Evolutionary conservation across 2,113 vertebrate species (phyloP).

Genomic region (Campylomormyrus tamandua): DNA sequence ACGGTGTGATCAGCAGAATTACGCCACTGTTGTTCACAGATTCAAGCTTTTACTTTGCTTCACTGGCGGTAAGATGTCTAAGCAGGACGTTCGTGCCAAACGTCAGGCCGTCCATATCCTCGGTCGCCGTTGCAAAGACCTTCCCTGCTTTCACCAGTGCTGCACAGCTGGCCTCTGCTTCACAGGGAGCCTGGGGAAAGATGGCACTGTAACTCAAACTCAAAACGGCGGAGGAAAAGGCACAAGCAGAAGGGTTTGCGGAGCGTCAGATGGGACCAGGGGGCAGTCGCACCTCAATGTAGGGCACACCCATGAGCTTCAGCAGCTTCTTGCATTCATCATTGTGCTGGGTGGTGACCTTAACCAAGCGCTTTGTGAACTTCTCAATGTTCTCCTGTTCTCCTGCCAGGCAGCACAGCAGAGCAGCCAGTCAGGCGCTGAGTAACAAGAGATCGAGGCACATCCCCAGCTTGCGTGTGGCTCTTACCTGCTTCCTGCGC

Average conservation of each 20-base stretch:
- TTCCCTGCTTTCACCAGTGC: conserved; percentile 79
- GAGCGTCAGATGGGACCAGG: not conserved
- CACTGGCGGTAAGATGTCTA: conserved; percentile 87
- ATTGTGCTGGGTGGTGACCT: conserved; percentile 87
- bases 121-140: conserved; percentile 84
- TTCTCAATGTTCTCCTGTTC: conserved; percentile 82
- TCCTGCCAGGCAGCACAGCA: conserved; percentile 37
- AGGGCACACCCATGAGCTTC: conserved; percentile 85
- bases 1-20: not conserved
- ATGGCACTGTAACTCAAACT: not conserved
- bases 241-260: not conserved
- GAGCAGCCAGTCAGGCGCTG: not conserved
- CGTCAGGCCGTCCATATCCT: conserved; percentile 95
- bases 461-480: too few relatives aligned
- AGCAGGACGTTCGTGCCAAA: conserved; percentile 86
- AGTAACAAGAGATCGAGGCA: not conserved
- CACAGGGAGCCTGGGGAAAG: conserved; percentile 70
- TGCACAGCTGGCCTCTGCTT: conserved; percentile 88
- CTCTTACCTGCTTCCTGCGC: conserved; percentile 72
- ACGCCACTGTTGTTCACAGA: not conserved
- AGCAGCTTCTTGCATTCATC: conserved; percentile 89
- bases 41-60: conserved; percentile 71
- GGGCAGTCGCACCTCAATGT: conserved; percentile 62
- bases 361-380: conserved; percentile 86
- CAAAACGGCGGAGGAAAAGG: not conserved